Conservation (phyloP, 2,797 vertebrate species). For the Megaceryle alcyon region DNA sequence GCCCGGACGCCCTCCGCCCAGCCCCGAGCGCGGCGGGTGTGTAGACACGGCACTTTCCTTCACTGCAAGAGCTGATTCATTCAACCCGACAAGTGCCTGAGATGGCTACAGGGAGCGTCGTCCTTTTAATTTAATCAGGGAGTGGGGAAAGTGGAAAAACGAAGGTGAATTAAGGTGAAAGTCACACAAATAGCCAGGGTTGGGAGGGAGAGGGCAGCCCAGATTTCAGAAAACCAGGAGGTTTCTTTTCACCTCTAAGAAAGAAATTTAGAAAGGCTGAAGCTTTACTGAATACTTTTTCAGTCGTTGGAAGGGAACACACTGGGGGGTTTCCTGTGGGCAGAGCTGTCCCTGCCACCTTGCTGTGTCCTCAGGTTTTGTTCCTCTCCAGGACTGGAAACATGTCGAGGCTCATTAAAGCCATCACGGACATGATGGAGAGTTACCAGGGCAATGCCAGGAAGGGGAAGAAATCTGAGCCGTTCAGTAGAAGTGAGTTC, state of each 20-base stretch:
- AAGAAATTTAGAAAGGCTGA: background rate
- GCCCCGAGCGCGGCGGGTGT: background rate
- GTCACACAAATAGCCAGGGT: fast-evolving
- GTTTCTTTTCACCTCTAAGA: background rate
- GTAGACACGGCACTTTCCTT: background rate
- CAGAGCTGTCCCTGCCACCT: background rate
- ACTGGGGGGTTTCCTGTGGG: background rate
- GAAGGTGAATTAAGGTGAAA: background rate
- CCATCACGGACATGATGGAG: slow-evolving; percentile 55
- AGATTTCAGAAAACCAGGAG: background rate
- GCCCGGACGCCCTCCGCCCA: background rate
- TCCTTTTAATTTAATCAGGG: background rate
- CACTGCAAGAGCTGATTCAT: slow-evolving; percentile 7
- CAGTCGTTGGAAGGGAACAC: fast-evolving
- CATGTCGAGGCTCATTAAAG: slow-evolving; percentile 61
- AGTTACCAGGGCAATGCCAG: background rate
- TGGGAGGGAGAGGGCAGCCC: background rate
- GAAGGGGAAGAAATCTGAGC: background rate
- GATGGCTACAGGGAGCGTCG: background rate
- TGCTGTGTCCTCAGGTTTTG: background rate
- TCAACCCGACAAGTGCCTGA: background rate
- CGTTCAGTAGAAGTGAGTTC: slow-evolving; percentile 51
- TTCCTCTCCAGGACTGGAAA: background rate
- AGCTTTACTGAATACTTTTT: background rate
- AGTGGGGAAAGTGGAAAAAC: background rate